Base-by-base conservation (phyloP, 2,113 vertebrate species). In the Urocitellus parryii region DNA sequence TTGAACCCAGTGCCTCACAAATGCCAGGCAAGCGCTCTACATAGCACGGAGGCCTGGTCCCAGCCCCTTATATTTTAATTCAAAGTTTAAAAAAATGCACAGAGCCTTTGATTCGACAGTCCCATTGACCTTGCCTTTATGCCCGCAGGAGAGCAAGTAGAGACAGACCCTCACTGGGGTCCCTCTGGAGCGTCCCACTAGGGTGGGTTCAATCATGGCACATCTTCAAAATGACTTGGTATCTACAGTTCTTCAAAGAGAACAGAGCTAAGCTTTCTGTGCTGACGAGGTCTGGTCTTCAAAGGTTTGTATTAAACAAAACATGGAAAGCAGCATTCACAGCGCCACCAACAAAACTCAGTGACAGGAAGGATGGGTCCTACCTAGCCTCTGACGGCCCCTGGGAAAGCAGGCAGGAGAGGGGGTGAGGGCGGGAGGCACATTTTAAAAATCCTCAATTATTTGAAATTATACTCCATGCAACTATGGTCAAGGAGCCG, bases 131-230 rank as follows among this genome's bases (percentile, higher is more conserved):
- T 12, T 87, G 11, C 61, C 81, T 63, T 65, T 2, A n/a, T 7
- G 2, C 58, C 0, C 45, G 4, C 4, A 29, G 25, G 3, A 63
- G 13, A 65, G 25, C 10, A 8, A 12, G 5, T 8, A 32, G 0
- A 39, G 18, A 1, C 29, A 58, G 65, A 63, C 39, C 58, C 25
- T 34, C 17, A 0, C 5, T 17, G 29, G 58, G 3, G 39, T 24
- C 56, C 6, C 25, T 27, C 8, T n/a, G 22, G 8, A 58, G 42
- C 24, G 5, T 37, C 83, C 20, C 14, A 53, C 1, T 32, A 39
- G 29, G 14, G 4, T 2, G 48, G 67, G 73, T 24, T 53, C 11
- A n/a, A 37, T 2, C 2, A 13, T 0, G 9, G 37, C 1, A 17
- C 12, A 16, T 8, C 53, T 39, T 25, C n/a, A 37, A 14, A 78